A percentile compares a stretch with the other conserved stretches of the same genome.
phyloP scores from a whole-genome alignment of 2,888 invertebrate genomes.

The Chirona hameri region DNA sequence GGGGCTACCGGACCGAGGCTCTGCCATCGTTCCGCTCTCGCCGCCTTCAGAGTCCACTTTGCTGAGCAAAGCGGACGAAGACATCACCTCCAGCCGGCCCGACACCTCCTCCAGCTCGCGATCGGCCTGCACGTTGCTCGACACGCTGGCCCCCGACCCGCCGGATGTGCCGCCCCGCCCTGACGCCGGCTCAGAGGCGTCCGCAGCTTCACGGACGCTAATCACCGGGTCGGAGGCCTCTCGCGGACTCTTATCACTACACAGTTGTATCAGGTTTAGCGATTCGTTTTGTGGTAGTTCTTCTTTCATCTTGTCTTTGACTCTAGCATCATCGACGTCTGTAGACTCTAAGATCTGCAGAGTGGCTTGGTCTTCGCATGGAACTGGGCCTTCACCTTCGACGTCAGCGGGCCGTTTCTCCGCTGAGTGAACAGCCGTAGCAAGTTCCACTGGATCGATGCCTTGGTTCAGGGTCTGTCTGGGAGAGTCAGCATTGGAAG shows the following conservation, averaged over 20 bases:
- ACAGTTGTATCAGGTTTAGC: not conserved
- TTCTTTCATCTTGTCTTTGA: too few species aligned
- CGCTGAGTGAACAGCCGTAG: too few species aligned
- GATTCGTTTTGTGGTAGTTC: not conserved
- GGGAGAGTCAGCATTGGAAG: not conserved
- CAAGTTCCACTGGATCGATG: not conserved
- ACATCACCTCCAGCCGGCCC: not conserved
- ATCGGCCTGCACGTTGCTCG: not conserved
- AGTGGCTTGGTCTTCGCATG: too few species aligned
- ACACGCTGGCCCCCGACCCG: not conserved
- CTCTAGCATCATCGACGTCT: too few species aligned
- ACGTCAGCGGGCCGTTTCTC: too few species aligned
- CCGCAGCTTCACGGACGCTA: not conserved
- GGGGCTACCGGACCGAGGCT: conserved; percentile 24
- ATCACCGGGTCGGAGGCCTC: not conserved
- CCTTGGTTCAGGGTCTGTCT: not conserved
- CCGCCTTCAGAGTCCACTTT: not conserved
- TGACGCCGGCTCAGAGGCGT: not conserved
- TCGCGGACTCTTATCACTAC: not conserved
- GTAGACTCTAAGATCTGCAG: too few species aligned
- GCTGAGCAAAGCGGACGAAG: conserved; percentile 5
- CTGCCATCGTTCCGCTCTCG: not conserved
- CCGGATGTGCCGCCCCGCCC: not conserved
- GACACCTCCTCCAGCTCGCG: not conserved
- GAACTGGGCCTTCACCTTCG: too few species aligned